phyloP scores from a whole-genome alignment of 1,140 invertebrate species.

The Platorchestia sp. region DNA sequence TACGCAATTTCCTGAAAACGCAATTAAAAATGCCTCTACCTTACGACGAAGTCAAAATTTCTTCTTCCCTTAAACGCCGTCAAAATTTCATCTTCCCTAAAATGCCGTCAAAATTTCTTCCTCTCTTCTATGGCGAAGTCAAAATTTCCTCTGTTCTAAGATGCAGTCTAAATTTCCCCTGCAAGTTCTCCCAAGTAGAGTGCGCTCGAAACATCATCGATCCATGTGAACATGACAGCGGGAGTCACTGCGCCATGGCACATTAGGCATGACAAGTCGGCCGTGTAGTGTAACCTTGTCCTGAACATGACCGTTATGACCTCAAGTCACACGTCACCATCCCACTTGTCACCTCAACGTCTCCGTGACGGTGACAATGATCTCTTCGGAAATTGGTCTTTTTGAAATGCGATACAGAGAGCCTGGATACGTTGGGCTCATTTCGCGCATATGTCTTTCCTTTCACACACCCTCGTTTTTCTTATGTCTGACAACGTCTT shows the following conservation, averaged over 20 bases:
- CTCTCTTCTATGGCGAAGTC: too few species aligned
- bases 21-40: too few species aligned
- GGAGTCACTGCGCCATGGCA: neutral
- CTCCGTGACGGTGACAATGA: neutral
- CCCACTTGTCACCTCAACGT: neutral
- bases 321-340: neutral
- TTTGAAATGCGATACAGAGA: neutral
- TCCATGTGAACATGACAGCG: neutral
- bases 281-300: neutral
- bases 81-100: too few species aligned
- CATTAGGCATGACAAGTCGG: neutral
- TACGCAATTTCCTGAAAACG: too few species aligned
- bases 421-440: neutral
- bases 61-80: too few species aligned
- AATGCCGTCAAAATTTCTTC: too few species aligned
- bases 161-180: too few species aligned
- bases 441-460: neutral
- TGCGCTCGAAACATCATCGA: neutral
- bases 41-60: too few species aligned
- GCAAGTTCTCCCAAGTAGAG: too few species aligned
- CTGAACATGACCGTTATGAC: conserved; percentile 18
- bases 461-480: too few species aligned
- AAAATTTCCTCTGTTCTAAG: too few species aligned
- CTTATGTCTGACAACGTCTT: too few species aligned
- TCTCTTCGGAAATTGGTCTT: neutral